Evolutionary conservation across 2,888 invertebrate genomes (phyloP), one percentile per base, ranked within the genome.

Genomic region (Patella ulyssiponensis): DNA sequence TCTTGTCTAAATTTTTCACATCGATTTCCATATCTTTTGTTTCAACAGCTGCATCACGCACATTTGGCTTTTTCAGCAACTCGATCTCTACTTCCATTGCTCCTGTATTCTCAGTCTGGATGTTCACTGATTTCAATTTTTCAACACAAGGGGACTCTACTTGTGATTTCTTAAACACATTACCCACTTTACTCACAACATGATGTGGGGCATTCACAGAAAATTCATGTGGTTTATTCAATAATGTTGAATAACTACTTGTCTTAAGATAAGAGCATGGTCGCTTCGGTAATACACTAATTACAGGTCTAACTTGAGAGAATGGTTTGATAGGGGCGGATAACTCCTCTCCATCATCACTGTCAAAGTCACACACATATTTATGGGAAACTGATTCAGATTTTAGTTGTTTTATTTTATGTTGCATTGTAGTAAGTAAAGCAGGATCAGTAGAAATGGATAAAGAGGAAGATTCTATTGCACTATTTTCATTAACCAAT

Each of bases 311-410:
- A 23, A 23, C 23, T 64, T 64, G 20, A 23, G 64, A 23, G 23
- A 3, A 12, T 64, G 64, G 64, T 64, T 64, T 64, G 17, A 9
- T 64, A 64, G 14, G 20, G 64, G 64, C 23, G 23, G 64, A 11
- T 64, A 64, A 64, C 64, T 23, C 64, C 11, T 64, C 44, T 44
- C 44, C 64, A 64, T 64, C 64, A 64, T 64, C 64, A 20, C 20
- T 64, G 64, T 64, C 64, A 4, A 64, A 64, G 23, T 64, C 64
- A 64, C 64, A 64, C 20, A 64, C 64, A 64, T 64, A 64, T 64
- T 64, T 64, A 20, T 64, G 64, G 23, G 64, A 23, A 14, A 23
- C 14, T 12, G 64, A 64, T 20, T 64, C 64, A 64, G 64, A 64
- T 23, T 64, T 64, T 11, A 64, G 23, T 17, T 64, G 20, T 23